These are phyloP conservation scores for Eublepharis macularius DNA, from an alignment of 2,113 vertebrate genomes.

Conservation along the genomic window DNA sequence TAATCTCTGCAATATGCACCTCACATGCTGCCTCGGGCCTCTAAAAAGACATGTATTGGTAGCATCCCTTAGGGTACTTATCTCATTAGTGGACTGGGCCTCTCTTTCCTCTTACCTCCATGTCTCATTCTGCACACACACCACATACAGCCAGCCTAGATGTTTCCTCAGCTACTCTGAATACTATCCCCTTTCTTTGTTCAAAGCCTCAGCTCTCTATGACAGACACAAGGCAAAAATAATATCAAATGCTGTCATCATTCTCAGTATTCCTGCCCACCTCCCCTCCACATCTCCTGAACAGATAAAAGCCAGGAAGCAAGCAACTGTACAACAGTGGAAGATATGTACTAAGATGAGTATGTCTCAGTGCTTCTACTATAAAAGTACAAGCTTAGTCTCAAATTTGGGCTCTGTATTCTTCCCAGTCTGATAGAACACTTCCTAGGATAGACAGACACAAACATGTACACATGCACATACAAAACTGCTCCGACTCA, in stretches of 20 bases:
- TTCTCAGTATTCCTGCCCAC: no score
- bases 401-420: conserved; percentile 5
- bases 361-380: neutral
- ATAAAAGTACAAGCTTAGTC: neutral
- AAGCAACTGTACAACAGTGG: neutral
- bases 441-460: neutral
- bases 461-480: neutral
- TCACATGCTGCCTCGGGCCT: conserved; percentile 30
- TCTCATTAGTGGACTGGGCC: conserved; percentile 30
- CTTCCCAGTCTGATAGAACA: neutral
- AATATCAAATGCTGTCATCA: neutral
- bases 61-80: conserved; percentile 14
- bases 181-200: fast-evolving
- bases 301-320: conserved; percentile 10
- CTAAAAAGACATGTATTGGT: conserved; percentile 32
- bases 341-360: neutral
- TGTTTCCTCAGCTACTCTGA: neutral
- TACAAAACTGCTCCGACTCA: neutral
- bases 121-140: conserved; percentile 29
- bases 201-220: neutral
- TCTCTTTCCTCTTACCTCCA: conserved; percentile 8
- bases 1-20: conserved; percentile 36
- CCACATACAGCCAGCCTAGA: neutral
- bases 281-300: no score
- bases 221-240: neutral